Base-by-base conservation (phyloP, 1,140 invertebrate species). In the Pachypsylla venusta region DNA sequence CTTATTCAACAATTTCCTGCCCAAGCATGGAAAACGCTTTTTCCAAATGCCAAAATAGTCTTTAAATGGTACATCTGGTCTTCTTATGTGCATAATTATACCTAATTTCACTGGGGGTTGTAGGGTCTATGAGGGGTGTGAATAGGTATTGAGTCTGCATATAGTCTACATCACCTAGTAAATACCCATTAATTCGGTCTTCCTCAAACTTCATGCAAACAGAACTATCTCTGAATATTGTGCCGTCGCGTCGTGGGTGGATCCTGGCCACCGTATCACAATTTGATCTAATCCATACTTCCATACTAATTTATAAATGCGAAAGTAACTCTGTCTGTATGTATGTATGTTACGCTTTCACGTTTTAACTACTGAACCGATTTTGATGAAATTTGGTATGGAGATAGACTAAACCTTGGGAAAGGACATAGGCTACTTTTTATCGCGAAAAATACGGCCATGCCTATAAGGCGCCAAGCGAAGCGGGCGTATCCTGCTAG, bases 191-290 rank as follows among this genome's bases (percentile, higher is more conserved):
- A n/a, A n/a, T 35, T 7, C 7, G 30, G 7, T 35, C 30, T 10
- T 35, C n/a, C 7, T n/a, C 30, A 35, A 35, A 35, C 30, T 35
- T 35, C n/a, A 7, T 7, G 7, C 30, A 10, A 7, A 35, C 30
- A 7, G 7, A n/a, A n/a, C 57, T 58, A 48, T 55, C 64, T 24
- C 64, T 62, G 39, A 69, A 69, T 59, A 69, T 65, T 10, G 58
- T 40, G 25, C 58, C 59, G 54, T 71, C 68, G 57, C 59, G 54
- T 71, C 68, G 57, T 71, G 69, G 13, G 64, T 63, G 7, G 65
- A 67, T 24, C 69, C 70, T 25, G 66, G 70, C 64, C 67, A 69
- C 27, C 67, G 62, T 56, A 66, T 64, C 60, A 70, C 66, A 53
- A 70, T 64, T 57, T 70, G 60, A 7, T 57, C n/a, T n/a, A n/a